Percentiles rank a stretch among this genome's conserved stretches.
Conservation (phyloP, 1,140 invertebrate genomes). For the Hyles vespertilio region DNA sequence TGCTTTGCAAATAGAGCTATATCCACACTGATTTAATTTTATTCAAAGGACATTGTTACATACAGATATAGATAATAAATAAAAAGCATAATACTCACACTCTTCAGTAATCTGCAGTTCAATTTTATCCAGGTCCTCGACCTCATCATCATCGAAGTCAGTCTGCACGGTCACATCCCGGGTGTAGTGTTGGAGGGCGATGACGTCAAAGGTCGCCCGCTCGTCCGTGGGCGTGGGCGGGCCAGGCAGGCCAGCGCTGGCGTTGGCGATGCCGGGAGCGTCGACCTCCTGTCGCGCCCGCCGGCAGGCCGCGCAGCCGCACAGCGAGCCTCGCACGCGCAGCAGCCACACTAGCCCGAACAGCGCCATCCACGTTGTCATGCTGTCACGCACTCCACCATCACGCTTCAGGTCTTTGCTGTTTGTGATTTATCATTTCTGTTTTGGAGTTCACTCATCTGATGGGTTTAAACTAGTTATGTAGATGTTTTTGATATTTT, state of each 20-base stretch:
- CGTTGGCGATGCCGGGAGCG: constrained; percentile 25
- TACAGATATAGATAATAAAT: too few relatives aligned
- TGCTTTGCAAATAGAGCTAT: too few relatives aligned
- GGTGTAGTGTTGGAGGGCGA: constrained; percentile 59
- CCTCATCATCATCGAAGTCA: constrained; percentile 62
- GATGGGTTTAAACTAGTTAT: too few relatives aligned
- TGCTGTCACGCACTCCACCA: constrained; percentile 49
- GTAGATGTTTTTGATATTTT: too few relatives aligned
- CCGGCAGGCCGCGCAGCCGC: constrained; percentile 81
- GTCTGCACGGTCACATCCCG: constrained; percentile 66
- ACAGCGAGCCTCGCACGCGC: constrained; percentile 84
- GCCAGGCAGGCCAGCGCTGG: constrained; percentile 37
- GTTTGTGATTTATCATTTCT: too few relatives aligned
- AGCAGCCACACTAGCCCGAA: constrained; percentile 90
- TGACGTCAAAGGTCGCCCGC: constrained; percentile 58
- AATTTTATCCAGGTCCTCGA: constrained; percentile 65
- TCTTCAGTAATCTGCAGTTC: constrained; percentile 63
- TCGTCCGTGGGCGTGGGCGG: constrained; percentile 40
- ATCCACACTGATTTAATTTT: too few relatives aligned
- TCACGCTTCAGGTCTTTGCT: constrained; percentile 24
- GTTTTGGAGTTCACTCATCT: too few relatives aligned
- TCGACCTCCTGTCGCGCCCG: constrained; percentile 73
- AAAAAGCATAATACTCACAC: constrained; percentile 43
- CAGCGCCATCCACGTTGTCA: constrained; percentile 82
- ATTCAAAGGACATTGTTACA: too few relatives aligned